Evolutionary conservation across 2,888 invertebrate species (phyloP).

Genomic region (Oscheius sp.): DNA sequence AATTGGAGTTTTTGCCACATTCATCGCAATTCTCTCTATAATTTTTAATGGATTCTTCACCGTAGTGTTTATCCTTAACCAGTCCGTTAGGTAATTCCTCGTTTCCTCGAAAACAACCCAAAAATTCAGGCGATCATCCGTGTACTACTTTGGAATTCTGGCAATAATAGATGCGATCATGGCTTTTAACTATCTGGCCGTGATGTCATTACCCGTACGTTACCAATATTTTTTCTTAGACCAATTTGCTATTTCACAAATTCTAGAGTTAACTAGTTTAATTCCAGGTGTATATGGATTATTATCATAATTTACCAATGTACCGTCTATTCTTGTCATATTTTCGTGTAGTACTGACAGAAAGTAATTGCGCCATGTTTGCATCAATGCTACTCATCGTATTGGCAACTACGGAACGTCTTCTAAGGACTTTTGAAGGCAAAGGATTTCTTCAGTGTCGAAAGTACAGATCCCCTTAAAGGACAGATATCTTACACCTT

Average conservation of each 20-base stretch:
- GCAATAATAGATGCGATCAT: slow-evolving; percentile 71
- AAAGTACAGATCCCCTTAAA: slow-evolving; percentile 40
- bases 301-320: slow-evolving; percentile 63
- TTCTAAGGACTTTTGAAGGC: slow-evolving; percentile 64
- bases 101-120: not conserved
- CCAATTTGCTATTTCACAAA: slow-evolving; percentile 9
- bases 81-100: slow-evolving; percentile 47
- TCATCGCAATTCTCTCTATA: slow-evolving; percentile 66
- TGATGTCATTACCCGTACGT: slow-evolving; percentile 70
- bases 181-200: slow-evolving; percentile 71
- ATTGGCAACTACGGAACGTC: slow-evolving; percentile 68
- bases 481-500: too few relatives aligned
- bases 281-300: slow-evolving; percentile 69
- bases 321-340: slow-evolving; percentile 69
- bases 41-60: slow-evolving; percentile 71
- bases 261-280: not conserved
- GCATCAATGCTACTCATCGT: slow-evolving; percentile 70
- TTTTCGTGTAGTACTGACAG: slow-evolving; percentile 55
- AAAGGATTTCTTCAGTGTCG: slow-evolving; percentile 49
- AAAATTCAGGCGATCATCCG: slow-evolving; percentile 60
- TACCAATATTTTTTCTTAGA: slow-evolving; percentile 4
- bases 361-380: slow-evolving; percentile 67
- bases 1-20: slow-evolving; percentile 68
- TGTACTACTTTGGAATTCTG: slow-evolving; percentile 71
- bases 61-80: slow-evolving; percentile 64